These are phyloP conservation scores for Erannis defoliaria DNA, from an alignment of 2,888 invertebrate genomes.

Conservation along the genomic window DNA sequence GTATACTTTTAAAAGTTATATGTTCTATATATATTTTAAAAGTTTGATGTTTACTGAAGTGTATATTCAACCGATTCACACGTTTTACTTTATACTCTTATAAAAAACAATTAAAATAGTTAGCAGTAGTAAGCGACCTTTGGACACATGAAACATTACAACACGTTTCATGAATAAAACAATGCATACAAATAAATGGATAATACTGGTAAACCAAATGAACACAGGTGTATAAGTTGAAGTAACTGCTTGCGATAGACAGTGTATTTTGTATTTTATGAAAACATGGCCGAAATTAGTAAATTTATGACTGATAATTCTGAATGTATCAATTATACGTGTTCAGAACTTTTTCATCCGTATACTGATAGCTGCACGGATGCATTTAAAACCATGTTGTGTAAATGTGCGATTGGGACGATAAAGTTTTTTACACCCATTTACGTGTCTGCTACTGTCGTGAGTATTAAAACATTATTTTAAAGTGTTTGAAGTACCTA, in stretches of 20 bases:
- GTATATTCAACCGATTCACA: too few species aligned
- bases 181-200: constrained; percentile 14
- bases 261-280: background rate
- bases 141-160: background rate
- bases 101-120: constrained; percentile 7
- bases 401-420: constrained; percentile 58
- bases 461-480: constrained; percentile 56
- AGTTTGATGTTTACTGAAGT: too few species aligned
- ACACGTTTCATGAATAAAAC: constrained; percentile 13
- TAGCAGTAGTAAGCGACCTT: constrained; percentile 7
- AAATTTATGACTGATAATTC: constrained; percentile 62
- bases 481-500: too few species aligned
- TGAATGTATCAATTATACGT: constrained; percentile 51
- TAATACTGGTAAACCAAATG: background rate
- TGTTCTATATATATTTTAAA: too few species aligned
- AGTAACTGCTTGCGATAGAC: background rate
- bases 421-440: constrained; percentile 63
- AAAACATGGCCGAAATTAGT: constrained; percentile 76
- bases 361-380: constrained; percentile 66
- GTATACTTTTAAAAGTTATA: too few species aligned
- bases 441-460: constrained; percentile 52
- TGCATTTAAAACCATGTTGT: constrained; percentile 62
- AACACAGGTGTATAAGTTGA: background rate
- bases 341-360: constrained; percentile 69
- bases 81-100: too few species aligned